Evolutionary conservation across 2,113 vertebrate species (phyloP).

Genomic region (Salvelinus alpinus): DNA sequence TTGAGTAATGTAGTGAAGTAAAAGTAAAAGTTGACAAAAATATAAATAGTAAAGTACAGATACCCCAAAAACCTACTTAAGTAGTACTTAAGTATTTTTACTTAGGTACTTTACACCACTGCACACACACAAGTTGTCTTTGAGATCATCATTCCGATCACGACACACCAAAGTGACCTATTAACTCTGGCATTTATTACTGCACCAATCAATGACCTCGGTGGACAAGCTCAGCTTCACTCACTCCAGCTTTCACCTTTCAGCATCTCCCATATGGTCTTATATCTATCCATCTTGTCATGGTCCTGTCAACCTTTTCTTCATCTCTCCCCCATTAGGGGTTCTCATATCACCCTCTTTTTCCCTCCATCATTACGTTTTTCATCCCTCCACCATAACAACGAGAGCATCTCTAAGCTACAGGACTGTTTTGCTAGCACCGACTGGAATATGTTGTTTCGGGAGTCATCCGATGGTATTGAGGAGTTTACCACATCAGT

Average conservation of each 20-base stretch:
- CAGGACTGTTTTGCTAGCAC: too few relatives aligned
- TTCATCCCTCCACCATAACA: not conserved
- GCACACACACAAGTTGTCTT: slow-evolving; percentile 2
- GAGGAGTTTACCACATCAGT: too few relatives aligned
- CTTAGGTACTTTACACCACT: too few relatives aligned
- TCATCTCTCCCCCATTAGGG: slow-evolving; percentile 26
- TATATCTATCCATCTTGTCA: not conserved
- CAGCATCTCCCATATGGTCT: not conserved
- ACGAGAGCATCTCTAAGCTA: too few relatives aligned
- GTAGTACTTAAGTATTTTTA: too few relatives aligned
- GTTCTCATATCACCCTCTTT: not conserved
- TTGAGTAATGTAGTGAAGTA: too few relatives aligned
- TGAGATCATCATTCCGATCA: too few relatives aligned
- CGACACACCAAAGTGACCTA: not conserved
- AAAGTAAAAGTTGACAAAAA: too few relatives aligned
- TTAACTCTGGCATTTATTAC: not conserved
- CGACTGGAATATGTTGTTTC: too few relatives aligned
- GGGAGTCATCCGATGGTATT: too few relatives aligned
- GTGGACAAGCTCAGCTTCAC: not conserved
- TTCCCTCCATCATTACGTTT: not conserved
- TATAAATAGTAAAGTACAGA: too few relatives aligned
- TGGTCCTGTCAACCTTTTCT: slow-evolving; percentile 2
- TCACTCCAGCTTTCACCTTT: not conserved
- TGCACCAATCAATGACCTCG: slow-evolving; percentile 4
- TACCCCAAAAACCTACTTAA: too few relatives aligned